Evolutionary conservation across 1,140 invertebrate species (phyloP).

Genomic region (Aporrectodea caliginosa): DNA sequence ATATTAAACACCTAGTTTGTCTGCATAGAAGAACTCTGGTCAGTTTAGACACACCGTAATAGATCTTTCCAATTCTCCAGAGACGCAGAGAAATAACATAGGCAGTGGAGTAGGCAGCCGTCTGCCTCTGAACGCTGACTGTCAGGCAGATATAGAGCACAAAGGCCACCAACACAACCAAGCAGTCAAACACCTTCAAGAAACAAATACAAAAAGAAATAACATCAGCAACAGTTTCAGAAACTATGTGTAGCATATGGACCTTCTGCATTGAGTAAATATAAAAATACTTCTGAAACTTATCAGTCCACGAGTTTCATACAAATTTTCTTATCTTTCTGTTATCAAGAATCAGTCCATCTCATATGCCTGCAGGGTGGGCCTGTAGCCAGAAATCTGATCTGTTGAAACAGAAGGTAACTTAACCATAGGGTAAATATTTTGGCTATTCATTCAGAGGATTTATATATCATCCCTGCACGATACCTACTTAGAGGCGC

Average conservation of each 20-base stretch:
- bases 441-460: too few relatives aligned
- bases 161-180: not conserved
- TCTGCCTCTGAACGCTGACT: not conserved
- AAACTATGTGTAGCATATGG: not conserved
- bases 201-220: not conserved
- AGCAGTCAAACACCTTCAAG: not conserved
- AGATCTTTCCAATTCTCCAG: not conserved
- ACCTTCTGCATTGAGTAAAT: not conserved
- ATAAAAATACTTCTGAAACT: not conserved
- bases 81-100: not conserved
- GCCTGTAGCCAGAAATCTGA: too few relatives aligned
- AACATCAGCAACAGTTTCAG: not conserved
- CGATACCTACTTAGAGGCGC: too few relatives aligned
- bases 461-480: too few relatives aligned
- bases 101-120: not conserved
- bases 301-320: too few relatives aligned
- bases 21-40: too few relatives aligned
- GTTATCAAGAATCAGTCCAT: not conserved
- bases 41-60: not conserved
- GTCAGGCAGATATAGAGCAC: not conserved
- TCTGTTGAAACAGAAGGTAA: too few relatives aligned
- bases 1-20: too few relatives aligned
- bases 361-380: too few relatives aligned
- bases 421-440: too few relatives aligned
- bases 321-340: not conserved